Evolutionary conservation across 2,797 vertebrate species (phyloP).

Genomic region (Chelidonichthys spinosus): DNA sequence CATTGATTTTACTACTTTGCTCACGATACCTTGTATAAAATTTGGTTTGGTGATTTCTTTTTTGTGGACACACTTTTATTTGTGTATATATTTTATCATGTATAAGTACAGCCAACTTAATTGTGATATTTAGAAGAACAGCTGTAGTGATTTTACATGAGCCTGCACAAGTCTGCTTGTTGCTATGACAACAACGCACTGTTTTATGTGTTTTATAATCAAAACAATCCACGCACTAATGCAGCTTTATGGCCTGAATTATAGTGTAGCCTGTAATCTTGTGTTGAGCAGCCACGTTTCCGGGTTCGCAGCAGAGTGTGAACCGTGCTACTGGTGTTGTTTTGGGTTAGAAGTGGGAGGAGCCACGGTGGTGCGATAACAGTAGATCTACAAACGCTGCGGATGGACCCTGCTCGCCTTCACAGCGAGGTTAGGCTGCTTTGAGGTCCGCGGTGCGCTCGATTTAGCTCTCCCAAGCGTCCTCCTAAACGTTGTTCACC

Average conservation of each 20-base stretch:
- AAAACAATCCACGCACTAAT: background rate
- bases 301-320: background rate
- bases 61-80: background rate
- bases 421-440: rapidly evolving
- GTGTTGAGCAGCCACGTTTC: background rate
- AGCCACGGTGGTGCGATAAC: background rate
- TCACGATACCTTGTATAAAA: no score
- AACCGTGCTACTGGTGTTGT: conserved; percentile 33
- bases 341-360: conserved; percentile 46
- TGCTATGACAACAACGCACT: background rate
- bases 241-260: background rate
- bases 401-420: rapidly evolving
- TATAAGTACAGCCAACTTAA: background rate
- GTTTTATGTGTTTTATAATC: background rate
- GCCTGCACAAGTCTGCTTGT: no score
- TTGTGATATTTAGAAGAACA: background rate
- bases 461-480: conserved; percentile 1
- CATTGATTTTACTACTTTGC: background rate
- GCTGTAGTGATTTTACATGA: no score
- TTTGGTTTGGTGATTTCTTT: background rate
- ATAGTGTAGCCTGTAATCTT: background rate
- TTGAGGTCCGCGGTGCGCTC: conserved; percentile 35
- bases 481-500: conserved; percentile 29
- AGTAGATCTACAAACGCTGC: conserved; percentile 58
- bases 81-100: background rate